phyloP scores from a whole-genome alignment of 2,888 invertebrate genomes.

The Drosophila picticornis region DNA sequence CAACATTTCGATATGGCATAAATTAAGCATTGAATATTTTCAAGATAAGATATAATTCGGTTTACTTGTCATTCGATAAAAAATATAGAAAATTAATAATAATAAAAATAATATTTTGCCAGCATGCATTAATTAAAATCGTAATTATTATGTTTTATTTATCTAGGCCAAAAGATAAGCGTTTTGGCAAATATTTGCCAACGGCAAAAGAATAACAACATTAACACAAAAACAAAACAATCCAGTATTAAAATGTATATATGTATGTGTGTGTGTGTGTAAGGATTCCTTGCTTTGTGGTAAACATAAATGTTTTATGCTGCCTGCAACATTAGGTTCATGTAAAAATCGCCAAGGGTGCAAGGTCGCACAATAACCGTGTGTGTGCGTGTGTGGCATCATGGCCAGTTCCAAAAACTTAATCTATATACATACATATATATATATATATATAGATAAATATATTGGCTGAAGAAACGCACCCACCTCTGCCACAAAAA shows the following conservation, averaged over 20 bases:
- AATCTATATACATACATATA: not conserved
- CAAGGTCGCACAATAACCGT: not conserved
- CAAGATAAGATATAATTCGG: constrained; percentile 26
- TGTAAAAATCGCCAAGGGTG: not conserved
- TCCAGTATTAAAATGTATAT: not conserved
- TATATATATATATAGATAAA: not conserved
- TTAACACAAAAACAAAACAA: not conserved
- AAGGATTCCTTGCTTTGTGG: not conserved
- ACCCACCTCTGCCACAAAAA: constrained; percentile 23
- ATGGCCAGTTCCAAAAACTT: not conserved
- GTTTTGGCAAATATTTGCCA: constrained; percentile 17
- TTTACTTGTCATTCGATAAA: constrained; percentile 7
- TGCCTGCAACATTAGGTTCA: constrained; percentile 23
- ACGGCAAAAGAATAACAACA: not conserved
- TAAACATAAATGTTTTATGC: not conserved
- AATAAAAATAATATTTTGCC: not conserved
- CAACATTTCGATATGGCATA: constrained; percentile 22
- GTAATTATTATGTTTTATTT: not conserved
- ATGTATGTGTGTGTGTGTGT: not conserved
- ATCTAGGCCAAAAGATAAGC: constrained; percentile 8
- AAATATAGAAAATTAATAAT: not conserved
- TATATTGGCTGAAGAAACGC: constrained; percentile 10
- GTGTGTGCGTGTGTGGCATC: constrained; percentile 7
- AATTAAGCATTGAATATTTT: constrained; percentile 38
- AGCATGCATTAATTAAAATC: not conserved